Percentiles rank a stretch among this genome's conserved stretches.
Evolutionary conservation across 2,888 invertebrate genomes (phyloP).

Genomic region (Colostygia pectinataria): DNA sequence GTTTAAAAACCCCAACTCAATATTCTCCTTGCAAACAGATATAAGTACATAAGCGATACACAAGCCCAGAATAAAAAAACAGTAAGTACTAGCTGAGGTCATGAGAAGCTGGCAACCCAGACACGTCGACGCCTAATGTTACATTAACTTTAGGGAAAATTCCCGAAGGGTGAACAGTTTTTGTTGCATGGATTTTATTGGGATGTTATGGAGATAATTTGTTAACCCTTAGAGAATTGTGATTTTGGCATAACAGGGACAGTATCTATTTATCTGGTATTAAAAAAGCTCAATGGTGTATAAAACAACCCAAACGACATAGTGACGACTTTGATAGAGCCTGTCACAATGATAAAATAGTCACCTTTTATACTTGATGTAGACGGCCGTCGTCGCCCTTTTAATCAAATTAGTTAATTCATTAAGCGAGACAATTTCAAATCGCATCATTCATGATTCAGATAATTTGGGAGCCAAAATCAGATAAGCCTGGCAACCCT

Average conservation of each 20-base stretch:
- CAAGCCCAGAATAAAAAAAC: slow-evolving; percentile 9
- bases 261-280: not conserved
- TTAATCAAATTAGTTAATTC: slow-evolving; percentile 9
- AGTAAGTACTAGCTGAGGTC: slow-evolving; percentile 34
- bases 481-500: slow-evolving; percentile 17
- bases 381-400: not conserved
- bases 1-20: slow-evolving; percentile 21
- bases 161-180: slow-evolving; percentile 26
- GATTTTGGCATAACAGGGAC: not conserved
- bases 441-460: slow-evolving; percentile 3
- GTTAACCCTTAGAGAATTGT: slow-evolving; percentile 6
- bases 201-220: slow-evolving; percentile 26
- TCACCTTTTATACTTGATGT: not conserved
- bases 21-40: slow-evolving; percentile 37
- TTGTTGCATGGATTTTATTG: slow-evolving; percentile 25
- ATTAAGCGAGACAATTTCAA: slow-evolving; percentile 6
- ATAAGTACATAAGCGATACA: slow-evolving; percentile 30
- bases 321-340: not conserved
- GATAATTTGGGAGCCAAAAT: slow-evolving; percentile 13
- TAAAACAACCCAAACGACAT: not conserved
- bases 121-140: slow-evolving; percentile 51
- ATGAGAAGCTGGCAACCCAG: slow-evolving; percentile 36
- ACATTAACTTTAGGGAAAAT: slow-evolving; percentile 47
- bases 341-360: not conserved
- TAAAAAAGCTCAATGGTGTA: not conserved